Evolutionary conservation across 2,888 invertebrate genomes (phyloP).

Genomic region (Lottia gigantea): DNA sequence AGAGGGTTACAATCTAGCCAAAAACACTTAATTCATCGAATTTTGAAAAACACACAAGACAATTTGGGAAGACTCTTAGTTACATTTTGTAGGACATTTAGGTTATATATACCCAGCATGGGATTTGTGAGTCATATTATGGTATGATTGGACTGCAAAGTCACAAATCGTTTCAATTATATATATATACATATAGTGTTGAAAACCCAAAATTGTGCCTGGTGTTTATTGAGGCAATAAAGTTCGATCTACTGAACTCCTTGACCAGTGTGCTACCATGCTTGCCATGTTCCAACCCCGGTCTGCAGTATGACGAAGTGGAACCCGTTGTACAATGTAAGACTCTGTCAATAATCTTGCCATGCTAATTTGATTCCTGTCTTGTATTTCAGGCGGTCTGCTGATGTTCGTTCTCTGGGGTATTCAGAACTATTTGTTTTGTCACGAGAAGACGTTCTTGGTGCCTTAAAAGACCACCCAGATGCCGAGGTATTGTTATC

Average conservation of each 20-base stretch:
- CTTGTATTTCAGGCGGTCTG: constrained; percentile 80
- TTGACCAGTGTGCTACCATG: not conserved
- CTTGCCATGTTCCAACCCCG: not conserved
- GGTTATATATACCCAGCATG: too few species aligned
- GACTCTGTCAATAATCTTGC: not conserved
- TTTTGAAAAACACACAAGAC: not conserved
- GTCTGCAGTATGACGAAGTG: not conserved
- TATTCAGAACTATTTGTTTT: constrained; percentile 94
- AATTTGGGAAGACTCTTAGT: too few species aligned
- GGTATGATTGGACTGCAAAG: too few species aligned
- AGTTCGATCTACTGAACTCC: too few species aligned
- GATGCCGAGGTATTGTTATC: constrained; percentile 80
- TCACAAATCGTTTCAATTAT: too few species aligned
- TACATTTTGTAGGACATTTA: too few species aligned
- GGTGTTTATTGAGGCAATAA: too few species aligned
- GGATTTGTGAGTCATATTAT: too few species aligned
- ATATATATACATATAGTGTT: too few species aligned
- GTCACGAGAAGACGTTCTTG: constrained; percentile 91
- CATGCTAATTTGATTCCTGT: not conserved
- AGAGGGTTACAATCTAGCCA: too few species aligned
- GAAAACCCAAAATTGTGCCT: too few species aligned
- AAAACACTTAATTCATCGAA: too few species aligned
- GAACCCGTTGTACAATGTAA: not conserved
- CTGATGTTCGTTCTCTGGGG: constrained; percentile 94
- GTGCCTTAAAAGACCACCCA: constrained; percentile 96